Evolutionary conservation across 2,113 vertebrate genomes (phyloP), one percentile per base, ranked within the genome.

Genomic region (Dipodomys spectabilis): DNA sequence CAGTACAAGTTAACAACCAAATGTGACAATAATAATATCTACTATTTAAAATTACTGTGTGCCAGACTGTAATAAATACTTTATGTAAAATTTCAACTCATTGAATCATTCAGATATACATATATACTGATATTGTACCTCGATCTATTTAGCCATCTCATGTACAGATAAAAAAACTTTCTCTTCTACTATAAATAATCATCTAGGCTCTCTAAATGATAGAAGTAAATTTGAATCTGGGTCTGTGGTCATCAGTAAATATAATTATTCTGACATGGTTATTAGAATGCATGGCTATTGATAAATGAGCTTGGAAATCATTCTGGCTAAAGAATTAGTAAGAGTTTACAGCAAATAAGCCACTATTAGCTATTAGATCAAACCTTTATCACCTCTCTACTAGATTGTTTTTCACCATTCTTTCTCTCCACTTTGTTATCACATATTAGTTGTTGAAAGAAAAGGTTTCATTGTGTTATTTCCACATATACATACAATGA

Each of bases 371-470:
- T 57, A 18, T 57, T 57, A 57, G 53, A 18, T 57, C 39, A 88
- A 90, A 90, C 1, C 0, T 7, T 65, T 57, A 75, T 49, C n/a
- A 60, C 12, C 32, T 65, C 32, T 86, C 11, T 79, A 28, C n/a
- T 35, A 69, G 30, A 78, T 88, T 86, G 39, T 73, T 91, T 3
- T 89, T 44, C 39, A 83, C 16, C 57, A 39, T 95, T 88, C 85
- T 71, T 57, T 57, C 53, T 57, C 53, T 57, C 12, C 53, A 57
- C 53, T 57, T 57, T 57, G 53, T 53, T 57, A 57, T 57, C 53
- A 16, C 15, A 57, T 57, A 57, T 57, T 16, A 57, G 53, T 57
- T 57, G 53, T 13, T 57, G 53, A 57, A 57, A 57, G 53, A 13
- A 57, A 57, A 57, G 53, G 53, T 57, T 57, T 57, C 53, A 57